Evolutionary conservation across 2,113 vertebrate genomes (phyloP), one percentile per base, ranked within the genome.

Genomic region (Orthonyx spaldingii): DNA sequence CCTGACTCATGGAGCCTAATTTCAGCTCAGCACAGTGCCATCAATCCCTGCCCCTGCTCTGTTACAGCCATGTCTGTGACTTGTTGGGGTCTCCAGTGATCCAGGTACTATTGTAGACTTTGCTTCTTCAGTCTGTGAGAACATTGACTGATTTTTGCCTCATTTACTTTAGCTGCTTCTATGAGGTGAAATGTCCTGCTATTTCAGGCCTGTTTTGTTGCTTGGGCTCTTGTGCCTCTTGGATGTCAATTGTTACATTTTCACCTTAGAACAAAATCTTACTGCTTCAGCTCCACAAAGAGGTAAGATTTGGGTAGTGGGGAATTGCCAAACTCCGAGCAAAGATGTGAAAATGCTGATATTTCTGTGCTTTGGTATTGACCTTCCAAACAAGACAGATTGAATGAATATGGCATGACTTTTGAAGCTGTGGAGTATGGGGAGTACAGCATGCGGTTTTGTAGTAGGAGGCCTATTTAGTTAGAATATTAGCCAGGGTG

Each of bases 21-120:
- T 69, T 50, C 28, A 59, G 35, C 12, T 93, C 44, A 64, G 37
- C 4, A 21, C 5, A 33, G 64, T 52, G 37, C 9, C 1, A 1
- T 16, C 6, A 2, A 22, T 53, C 3, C 8, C 9, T 75, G 41
- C 4, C 3, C 13, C 8, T 80, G n/a, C 14, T 27, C 22, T 5
- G 4, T 39, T 57, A 28, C 12, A 72, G 44, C 2, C 0, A 1
- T 8, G 2, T 19, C 37, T 49, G 16, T 35, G 23, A 32, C 37
- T 64, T 4, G 1, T 2, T 83, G 55, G 59, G 3, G 9, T 77
- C 4, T 16, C 19, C 27, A 7, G 1, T 22, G 24, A 49, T 52
- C 2, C 13, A 61, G 64, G 26, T 69, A 24, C 32, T 59, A 33
- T n/a, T 78, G 13, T 2, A 64, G 64, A 20, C 6, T 27, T 80